Conservation (phyloP, 1,140 invertebrate genomes). For the Amphibalanus amphitrite region DNA sequence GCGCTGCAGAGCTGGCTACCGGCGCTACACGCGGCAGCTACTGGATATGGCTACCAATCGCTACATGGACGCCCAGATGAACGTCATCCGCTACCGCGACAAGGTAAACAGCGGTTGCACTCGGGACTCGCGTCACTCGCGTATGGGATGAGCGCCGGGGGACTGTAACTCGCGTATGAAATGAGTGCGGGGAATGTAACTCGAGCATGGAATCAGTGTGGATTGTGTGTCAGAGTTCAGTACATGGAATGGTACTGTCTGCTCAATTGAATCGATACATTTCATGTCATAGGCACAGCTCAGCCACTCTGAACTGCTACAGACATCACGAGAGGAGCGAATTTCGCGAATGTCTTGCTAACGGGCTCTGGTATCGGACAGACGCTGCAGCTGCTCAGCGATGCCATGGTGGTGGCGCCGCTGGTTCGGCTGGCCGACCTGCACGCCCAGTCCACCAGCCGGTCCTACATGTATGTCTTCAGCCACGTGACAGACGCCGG, state of each 20-base stretch:
- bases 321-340: too few relatives aligned
- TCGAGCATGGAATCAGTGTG: too few relatives aligned
- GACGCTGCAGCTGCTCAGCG: slow-evolving; percentile 76
- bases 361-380: slow-evolving; percentile 54
- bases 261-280: too few relatives aligned
- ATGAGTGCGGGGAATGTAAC: too few relatives aligned
- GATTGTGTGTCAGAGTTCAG: too few relatives aligned
- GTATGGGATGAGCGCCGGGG: too few relatives aligned
- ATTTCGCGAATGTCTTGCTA: too few relatives aligned
- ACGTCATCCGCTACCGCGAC: not conserved
- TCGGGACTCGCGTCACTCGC: too few relatives aligned
- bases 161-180: too few relatives aligned
- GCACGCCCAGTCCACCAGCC: slow-evolving; percentile 41
- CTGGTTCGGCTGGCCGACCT: slow-evolving; percentile 76
- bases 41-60: not conserved
- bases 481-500: slow-evolving; percentile 83
- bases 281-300: too few relatives aligned
- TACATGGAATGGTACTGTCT: too few relatives aligned
- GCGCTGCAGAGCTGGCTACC: not conserved
- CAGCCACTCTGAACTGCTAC: too few relatives aligned
- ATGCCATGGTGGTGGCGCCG: slow-evolving; percentile 83
- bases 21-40: not conserved
- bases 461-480: slow-evolving; percentile 81
- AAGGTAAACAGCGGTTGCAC: not conserved
- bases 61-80: not conserved